Evolutionary conservation across 2,797 vertebrate species (phyloP).

Genomic region (Chaunax sp.): DNA sequence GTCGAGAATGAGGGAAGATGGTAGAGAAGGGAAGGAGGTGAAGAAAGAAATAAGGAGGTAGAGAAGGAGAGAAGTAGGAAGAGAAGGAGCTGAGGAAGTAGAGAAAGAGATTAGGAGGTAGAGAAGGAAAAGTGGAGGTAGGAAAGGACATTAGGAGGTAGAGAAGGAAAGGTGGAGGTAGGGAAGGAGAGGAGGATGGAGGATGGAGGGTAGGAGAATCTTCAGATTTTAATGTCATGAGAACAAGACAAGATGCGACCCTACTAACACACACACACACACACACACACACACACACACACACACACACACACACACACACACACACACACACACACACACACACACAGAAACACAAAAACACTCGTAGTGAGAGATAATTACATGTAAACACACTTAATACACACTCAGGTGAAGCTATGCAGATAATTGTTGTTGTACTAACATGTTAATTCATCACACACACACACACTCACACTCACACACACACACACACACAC

Average conservation of each 20-base stretch:
- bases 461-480: slow-evolving; percentile 4
- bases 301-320: too few species aligned
- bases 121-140: neutral
- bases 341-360: neutral
- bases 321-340: neutral
- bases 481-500: slow-evolving; percentile 5
- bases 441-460: slow-evolving; percentile 7
- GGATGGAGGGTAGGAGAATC: neutral
- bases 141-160: neutral
- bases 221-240: neutral
- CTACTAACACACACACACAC: neutral
- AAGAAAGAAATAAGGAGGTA: neutral
- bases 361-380: neutral
- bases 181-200: neutral
- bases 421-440: slow-evolving; percentile 51
- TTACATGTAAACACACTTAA: slow-evolving; percentile 30
- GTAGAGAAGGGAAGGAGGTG: neutral
- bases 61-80: neutral
- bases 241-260: neutral
- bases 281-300: neutral
- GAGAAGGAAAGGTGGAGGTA: neutral
- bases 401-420: slow-evolving; percentile 5
- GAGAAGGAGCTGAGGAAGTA: neutral
- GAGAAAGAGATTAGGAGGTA: neutral
- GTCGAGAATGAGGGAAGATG: neutral